These are phyloP conservation scores for Cephalopterus ornatus DNA, from an alignment of 2,113 vertebrate genomes.

Conservation along the genomic window DNA sequence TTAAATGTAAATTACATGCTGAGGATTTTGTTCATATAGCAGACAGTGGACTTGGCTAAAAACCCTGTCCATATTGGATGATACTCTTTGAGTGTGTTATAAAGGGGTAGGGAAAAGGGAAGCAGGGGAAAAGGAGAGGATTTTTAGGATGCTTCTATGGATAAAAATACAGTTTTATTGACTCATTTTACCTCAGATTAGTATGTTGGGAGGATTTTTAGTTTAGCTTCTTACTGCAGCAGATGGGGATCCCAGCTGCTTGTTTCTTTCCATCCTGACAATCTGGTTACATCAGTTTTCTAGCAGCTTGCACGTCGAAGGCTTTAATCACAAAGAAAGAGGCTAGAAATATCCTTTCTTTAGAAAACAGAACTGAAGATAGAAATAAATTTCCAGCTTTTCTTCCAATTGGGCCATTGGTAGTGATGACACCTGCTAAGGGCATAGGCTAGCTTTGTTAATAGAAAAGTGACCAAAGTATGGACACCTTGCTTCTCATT, in stretches of 20 bases:
- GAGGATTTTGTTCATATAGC: neutral
- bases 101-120: neutral
- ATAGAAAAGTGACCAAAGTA: neutral
- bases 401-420: neutral
- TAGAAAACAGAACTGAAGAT: conserved; percentile 9
- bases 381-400: neutral
- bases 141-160: neutral
- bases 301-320: conserved; percentile 2
- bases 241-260: conserved; percentile 67
- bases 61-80: neutral
- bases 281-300: conserved; percentile 63
- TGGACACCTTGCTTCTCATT: neutral
- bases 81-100: neutral
- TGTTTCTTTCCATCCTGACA: conserved; percentile 52
- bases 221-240: conserved; percentile 48
- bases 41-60: neutral
- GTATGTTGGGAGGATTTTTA: conserved; percentile 35
- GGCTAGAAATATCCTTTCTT: conserved; percentile 13
- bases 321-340: conserved; percentile 46
- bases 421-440: neutral
- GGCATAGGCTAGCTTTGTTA: neutral
- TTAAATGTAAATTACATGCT: neutral
- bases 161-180: conserved; percentile 34
- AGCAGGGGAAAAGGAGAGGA: neutral
- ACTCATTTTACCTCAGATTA: conserved; percentile 45